Conservation (phyloP, 2,797 vertebrate species). For the Neostethus bicornis region DNA sequence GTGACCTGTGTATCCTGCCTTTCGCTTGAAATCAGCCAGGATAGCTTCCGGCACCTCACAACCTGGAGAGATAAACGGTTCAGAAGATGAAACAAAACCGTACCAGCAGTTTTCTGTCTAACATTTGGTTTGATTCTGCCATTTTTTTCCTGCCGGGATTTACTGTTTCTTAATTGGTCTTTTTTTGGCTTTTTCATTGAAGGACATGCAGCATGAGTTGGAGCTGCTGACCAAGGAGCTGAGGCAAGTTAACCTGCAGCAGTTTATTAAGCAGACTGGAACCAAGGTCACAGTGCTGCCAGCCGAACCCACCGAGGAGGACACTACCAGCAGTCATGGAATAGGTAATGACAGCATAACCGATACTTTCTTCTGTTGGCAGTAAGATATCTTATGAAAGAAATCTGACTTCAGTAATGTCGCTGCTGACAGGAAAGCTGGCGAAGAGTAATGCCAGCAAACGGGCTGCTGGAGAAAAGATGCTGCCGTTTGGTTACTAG, state of each 20-base stretch:
- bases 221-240: conserved; percentile 97
- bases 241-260: conserved; percentile 96
- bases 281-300: conserved; percentile 97
- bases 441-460: neutral
- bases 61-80: too few relatives aligned
- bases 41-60: too few relatives aligned
- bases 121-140: neutral
- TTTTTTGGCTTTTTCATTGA: conserved; percentile 23
- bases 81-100: too few relatives aligned
- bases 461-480: conserved; percentile 2
- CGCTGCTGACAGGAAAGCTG: neutral
- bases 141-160: neutral
- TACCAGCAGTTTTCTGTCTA: neutral
- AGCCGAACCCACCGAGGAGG: conserved; percentile 87
- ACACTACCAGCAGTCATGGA: conserved; percentile 73
- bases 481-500: conserved; percentile 7
- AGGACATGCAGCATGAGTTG: conserved; percentile 96
- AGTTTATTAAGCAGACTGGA: conserved; percentile 98
- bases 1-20: too few relatives aligned
- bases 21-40: too few relatives aligned
- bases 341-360: conserved; percentile 71
- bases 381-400: neutral
- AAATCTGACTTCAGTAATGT: neutral
- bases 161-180: neutral
- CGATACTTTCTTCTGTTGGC: neutral